Base-by-base conservation (phyloP, 2,797 vertebrate species). In the Diplodus sargus region DNA sequence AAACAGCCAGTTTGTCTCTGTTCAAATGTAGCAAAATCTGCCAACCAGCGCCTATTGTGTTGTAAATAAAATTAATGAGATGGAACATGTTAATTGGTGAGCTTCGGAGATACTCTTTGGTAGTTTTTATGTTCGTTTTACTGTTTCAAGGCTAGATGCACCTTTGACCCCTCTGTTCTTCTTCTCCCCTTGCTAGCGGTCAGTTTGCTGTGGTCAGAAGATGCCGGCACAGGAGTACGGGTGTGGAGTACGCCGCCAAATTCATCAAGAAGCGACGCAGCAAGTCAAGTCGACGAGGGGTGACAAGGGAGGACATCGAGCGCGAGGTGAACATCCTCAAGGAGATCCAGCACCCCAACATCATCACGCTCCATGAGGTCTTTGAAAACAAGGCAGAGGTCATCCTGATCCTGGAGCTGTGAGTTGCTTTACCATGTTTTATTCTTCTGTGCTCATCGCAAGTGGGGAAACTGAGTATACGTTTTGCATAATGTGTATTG, bases 401-500 rank as follows among this genome's bases (percentile, higher is more conserved):
- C 93, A 97, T 99, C 90, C 96, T 99, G 74, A 98, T 99, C 92
- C 95, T 99, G 82, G 98, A 99, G 90, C 98, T 99, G 98, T 99
- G 94, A 99, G 98, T 98, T 76, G 2, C 34, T 14, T 13, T 2
- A 0, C 22, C 14, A 12, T 20, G 3, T 30, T 54, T 15, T 30
- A 10, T 49, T 5, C 15, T 59, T 20, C 2, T 67, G 4, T 57
- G 14, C 17, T 52, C 42, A 23, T 54, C 4, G 28, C 30, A 43
- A 23, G 22, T n/a, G 8, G 13, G 15, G 17, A 23, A 22, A 15
- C 23, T 22, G 7, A n/a, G 18, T 39, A 52, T 56, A 13, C 2
- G n/a, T 3, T 42, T 52, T 30, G n/a, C n/a, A 42, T 22, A 4
- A 43, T 16, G 42, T 2, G 3, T 0, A 5, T 4, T 51, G 16